phyloP scores from a whole-genome alignment of 2,113 vertebrate species.

The Synodontis membranacea region DNA sequence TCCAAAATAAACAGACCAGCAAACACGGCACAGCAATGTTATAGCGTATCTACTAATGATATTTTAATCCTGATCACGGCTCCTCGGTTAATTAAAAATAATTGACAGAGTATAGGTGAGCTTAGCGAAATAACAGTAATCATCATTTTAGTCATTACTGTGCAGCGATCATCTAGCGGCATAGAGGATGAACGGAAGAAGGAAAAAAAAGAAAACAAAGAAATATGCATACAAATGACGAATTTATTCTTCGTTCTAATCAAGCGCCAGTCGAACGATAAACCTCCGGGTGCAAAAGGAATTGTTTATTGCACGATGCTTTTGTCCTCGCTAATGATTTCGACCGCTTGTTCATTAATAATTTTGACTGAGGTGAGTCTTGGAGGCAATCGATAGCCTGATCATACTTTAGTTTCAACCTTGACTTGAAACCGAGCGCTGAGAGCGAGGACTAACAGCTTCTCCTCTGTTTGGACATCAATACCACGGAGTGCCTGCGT shows the following conservation, averaged over 20 bases:
- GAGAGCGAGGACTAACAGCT: conserved; percentile 52
- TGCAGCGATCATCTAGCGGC: neutral
- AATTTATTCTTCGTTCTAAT: conserved; percentile 14
- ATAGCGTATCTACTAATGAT: neutral
- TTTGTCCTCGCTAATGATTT: conserved; percentile 52
- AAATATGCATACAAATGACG: neutral
- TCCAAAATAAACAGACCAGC: neutral
- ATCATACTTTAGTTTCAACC: conserved; percentile 51
- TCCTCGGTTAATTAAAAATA: neutral
- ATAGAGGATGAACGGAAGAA: neutral
- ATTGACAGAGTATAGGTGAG: neutral
- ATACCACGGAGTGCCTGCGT: conserved; percentile 18
- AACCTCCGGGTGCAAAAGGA: conserved; percentile 14
- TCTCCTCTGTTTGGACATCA: neutral
- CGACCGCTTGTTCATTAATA: conserved; percentile 49
- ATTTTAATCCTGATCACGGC: neutral
- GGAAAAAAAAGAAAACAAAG: neutral
- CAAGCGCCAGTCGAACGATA: conserved; percentile 36
- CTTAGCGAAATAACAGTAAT: neutral
- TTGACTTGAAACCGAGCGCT: conserved; percentile 37
- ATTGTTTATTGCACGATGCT: conserved; percentile 27
- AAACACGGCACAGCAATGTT: neutral
- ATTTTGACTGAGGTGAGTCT: conserved; percentile 57
- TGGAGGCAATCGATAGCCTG: conserved; percentile 48
- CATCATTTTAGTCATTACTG: neutral